A percentile compares a stretch with the other conserved stretches of the same genome.
These are phyloP conservation scores for Euwallacea fornicatus DNA, from an alignment of 1,140 invertebrate genomes.

Conservation along the genomic window DNA sequence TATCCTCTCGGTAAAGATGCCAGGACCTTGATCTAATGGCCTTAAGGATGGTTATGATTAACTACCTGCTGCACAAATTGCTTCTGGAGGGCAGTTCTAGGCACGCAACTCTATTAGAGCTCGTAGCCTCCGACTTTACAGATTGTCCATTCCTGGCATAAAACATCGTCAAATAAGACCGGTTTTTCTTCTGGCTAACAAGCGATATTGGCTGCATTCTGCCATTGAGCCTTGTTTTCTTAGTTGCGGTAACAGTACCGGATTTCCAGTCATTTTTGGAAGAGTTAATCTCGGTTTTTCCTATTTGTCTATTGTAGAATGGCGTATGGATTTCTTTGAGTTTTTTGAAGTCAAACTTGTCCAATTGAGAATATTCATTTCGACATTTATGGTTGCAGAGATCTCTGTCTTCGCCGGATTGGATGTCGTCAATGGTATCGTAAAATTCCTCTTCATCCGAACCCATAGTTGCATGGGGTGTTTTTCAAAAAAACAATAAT, in stretches of 20 bases:
- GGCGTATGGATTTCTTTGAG: slow-evolving; percentile 20
- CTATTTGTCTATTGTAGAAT: slow-evolving; percentile 29
- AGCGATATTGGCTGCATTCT: background rate
- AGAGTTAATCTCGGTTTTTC: slow-evolving; percentile 30
- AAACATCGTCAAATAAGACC: slow-evolving; percentile 43
- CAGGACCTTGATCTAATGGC: too few relatives aligned
- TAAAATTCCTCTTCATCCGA: slow-evolving; percentile 30
- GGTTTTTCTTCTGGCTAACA: slow-evolving; percentile 18
- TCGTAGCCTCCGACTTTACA: background rate
- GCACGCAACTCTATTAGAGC: slow-evolving; percentile 20
- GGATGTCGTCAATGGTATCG: slow-evolving; percentile 27
- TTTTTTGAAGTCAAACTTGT: slow-evolving; percentile 7
- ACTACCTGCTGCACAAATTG: background rate
- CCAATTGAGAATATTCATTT: slow-evolving; percentile 18
- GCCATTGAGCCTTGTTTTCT: slow-evolving; percentile 17
- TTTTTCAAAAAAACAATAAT: too few relatives aligned
- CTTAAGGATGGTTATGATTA: too few relatives aligned
- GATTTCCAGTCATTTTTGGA: slow-evolving; percentile 22
- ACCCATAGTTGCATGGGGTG: background rate
- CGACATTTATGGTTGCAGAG: slow-evolving; percentile 22
- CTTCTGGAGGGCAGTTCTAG: slow-evolving; percentile 30
- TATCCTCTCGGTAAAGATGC: too few relatives aligned
- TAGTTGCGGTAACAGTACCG: slow-evolving; percentile 8
- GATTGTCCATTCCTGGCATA: slow-evolving; percentile 32
- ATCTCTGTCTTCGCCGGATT: slow-evolving; percentile 20